A percentile compares a stretch with the other conserved stretches of the same genome.
These are phyloP conservation scores for Podotricha telesiphe DNA, from an alignment of 2,888 invertebrate species.

Conservation along the genomic window DNA sequence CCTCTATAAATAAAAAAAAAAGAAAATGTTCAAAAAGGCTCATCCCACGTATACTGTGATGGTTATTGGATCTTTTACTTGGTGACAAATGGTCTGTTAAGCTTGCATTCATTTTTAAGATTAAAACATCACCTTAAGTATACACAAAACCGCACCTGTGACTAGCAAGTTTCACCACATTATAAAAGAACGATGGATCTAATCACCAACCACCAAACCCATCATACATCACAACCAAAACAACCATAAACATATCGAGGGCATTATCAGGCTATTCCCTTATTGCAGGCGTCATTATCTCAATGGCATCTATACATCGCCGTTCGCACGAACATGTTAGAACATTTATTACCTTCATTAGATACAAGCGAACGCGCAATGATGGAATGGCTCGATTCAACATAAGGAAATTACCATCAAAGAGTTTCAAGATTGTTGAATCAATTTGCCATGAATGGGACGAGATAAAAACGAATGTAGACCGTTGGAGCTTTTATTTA, in stretches of 20 bases:
- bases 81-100: no score
- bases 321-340: slow-evolving; percentile 42
- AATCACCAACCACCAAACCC: slow-evolving; percentile 1
- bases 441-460: slow-evolving; percentile 43
- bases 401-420: slow-evolving; percentile 42
- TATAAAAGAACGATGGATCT: slow-evolving; percentile 4
- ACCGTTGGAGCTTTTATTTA: slow-evolving; percentile 17
- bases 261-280: slow-evolving; percentile 57
- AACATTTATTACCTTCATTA: slow-evolving; percentile 66
- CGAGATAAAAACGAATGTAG: slow-evolving; percentile 26
- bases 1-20: no score
- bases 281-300: slow-evolving; percentile 61
- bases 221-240: slow-evolving; percentile 21
- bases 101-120: no score
- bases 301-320: slow-evolving; percentile 67
- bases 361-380: slow-evolving; percentile 56
- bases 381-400: slow-evolving; percentile 43
- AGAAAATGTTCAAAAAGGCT: no score
- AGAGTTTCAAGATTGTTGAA: slow-evolving; percentile 41
- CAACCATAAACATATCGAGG: slow-evolving; percentile 38
- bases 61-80: no score
- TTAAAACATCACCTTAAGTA: background rate
- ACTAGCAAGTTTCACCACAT: background rate
- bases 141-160: background rate
- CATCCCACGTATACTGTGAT: no score